Conservation (phyloP, 2,888 invertebrate species). For the Hirtodrosophila alboralis region DNA sequence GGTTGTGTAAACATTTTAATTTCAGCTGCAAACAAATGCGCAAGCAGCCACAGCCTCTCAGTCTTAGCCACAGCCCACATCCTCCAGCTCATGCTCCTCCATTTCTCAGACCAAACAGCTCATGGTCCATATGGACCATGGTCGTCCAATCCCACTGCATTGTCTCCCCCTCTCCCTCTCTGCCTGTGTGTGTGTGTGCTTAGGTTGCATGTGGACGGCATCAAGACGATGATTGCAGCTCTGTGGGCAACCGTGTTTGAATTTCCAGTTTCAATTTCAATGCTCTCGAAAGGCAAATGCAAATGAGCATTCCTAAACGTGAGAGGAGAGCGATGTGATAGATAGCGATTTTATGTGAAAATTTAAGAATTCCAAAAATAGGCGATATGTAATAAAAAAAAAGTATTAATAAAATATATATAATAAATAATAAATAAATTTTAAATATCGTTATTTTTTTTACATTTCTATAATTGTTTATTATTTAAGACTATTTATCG, state of each 20-base stretch:
- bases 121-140: conserved; percentile 66
- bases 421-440: too few species aligned
- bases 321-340: neutral
- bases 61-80: conserved; percentile 19
- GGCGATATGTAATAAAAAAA: neutral
- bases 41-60: conserved; percentile 54
- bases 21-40: conserved; percentile 75
- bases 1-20: conserved; percentile 78
- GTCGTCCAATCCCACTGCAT: conserved; percentile 59
- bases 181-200: conserved; percentile 18
- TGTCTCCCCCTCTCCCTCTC: conserved; percentile 21
- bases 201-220: conserved; percentile 13
- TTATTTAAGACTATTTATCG: too few species aligned
- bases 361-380: neutral
- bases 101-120: conserved; percentile 23
- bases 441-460: too few species aligned
- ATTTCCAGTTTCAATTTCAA: conserved; percentile 58
- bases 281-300: conserved; percentile 10
- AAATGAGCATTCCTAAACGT: neutral
- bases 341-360: neutral
- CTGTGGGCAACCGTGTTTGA: conserved; percentile 40
- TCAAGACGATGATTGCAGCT: conserved; percentile 61
- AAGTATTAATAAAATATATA: too few species aligned
- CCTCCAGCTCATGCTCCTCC: neutral
- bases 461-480: too few species aligned